These are phyloP conservation scores for Synodontis membranacea DNA, from an alignment of 2,113 vertebrate genomes.

Conservation along the genomic window DNA sequence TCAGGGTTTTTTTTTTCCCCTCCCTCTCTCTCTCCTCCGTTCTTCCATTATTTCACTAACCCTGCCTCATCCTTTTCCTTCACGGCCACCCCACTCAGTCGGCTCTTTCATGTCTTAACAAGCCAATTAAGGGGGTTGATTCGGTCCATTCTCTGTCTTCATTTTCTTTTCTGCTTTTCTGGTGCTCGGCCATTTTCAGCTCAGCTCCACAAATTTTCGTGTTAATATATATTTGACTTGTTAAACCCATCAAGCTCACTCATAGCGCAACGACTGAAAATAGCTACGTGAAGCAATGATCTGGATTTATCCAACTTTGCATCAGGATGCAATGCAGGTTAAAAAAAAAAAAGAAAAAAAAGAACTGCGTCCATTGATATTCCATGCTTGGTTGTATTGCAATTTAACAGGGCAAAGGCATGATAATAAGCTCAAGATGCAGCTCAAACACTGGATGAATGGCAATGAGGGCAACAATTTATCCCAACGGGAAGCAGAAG, in stretches of 20 bases:
- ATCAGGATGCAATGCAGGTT: conserved; percentile 34
- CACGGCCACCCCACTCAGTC: conserved; percentile 51
- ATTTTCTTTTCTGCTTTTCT: conserved; percentile 34
- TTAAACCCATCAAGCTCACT: conserved; percentile 43
- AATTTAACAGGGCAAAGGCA: conserved; percentile 37
- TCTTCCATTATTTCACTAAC: conserved; percentile 46
- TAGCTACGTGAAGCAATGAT: conserved; percentile 27
- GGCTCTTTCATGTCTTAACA: conserved; percentile 63
- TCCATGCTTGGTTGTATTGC: conserved; percentile 43
- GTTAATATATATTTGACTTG: conserved; percentile 43
- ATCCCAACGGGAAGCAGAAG: conserved; percentile 1
- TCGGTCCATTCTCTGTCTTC: conserved; percentile 42
- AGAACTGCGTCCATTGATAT: conserved; percentile 46
- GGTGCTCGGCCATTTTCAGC: conserved; percentile 49
- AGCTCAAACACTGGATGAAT: conserved; percentile 46
- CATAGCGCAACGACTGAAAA: conserved; percentile 27
- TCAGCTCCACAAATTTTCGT: conserved; percentile 43
- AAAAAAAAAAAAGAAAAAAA: too few relatives aligned
- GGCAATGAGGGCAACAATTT: conserved; percentile 28
- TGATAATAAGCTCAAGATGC: conserved; percentile 49
- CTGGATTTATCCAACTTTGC: conserved; percentile 25
- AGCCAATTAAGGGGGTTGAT: conserved; percentile 63
- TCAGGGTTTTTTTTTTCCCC: conserved; percentile 16
- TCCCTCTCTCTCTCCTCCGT: not conserved
- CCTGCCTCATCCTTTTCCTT: conserved; percentile 53